Conservation (phyloP, 1,140 invertebrate species). For the Thaumatotibia leucotreta region DNA sequence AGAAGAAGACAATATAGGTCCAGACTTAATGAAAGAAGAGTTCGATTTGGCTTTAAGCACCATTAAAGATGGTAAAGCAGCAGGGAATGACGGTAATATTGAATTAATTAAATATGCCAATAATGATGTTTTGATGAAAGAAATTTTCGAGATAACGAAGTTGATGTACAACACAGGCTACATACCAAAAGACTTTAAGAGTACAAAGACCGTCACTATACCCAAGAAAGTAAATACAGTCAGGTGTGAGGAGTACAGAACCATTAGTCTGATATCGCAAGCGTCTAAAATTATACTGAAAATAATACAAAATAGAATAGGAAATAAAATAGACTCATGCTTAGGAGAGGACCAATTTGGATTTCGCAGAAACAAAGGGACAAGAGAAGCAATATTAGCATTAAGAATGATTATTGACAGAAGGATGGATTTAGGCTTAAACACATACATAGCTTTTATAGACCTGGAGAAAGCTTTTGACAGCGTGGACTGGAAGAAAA, state of each 20-base stretch:
- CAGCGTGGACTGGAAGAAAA: no score
- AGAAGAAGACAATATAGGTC: neutral
- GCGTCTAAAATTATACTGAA: neutral
- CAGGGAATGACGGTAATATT: neutral
- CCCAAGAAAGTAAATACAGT: no score
- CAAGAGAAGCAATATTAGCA: no score
- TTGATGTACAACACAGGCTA: neutral
- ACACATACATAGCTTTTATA: no score
- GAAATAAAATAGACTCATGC: no score
- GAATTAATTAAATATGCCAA: neutral
- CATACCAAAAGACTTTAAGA: neutral
- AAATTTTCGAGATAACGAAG: neutral
- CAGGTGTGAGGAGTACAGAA: slow-evolving; percentile 1
- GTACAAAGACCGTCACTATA: neutral
- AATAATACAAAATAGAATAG: neutral
- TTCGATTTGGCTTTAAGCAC: no score
- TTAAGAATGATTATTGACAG: no score
- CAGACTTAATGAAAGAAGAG: no score
- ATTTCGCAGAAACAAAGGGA: no score
- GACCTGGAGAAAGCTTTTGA: no score
- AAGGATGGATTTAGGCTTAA: no score
- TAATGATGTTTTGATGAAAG: neutral
- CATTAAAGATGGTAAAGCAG: slow-evolving; percentile 3
- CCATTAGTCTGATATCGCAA: neutral
- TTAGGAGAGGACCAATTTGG: no score